Conservation (phyloP, 2,797 vertebrate species). For the Microctenopoma stevenorrisi region DNA sequence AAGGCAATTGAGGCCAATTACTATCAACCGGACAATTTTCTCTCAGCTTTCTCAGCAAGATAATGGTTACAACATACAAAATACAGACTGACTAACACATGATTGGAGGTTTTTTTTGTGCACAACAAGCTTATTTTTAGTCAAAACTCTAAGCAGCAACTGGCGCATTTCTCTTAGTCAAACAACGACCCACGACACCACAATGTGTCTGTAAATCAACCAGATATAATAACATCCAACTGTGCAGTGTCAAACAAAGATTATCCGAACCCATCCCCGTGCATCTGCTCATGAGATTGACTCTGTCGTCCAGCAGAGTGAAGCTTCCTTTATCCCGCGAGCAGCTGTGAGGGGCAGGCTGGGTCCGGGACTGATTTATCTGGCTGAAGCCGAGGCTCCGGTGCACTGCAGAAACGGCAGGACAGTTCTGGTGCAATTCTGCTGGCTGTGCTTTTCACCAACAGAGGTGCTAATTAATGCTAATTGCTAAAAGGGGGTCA, state of each 20-base stretch:
- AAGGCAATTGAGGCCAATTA: constrained; percentile 5
- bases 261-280: constrained; percentile 46
- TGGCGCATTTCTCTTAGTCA: no score
- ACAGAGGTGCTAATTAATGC: constrained; percentile 79
- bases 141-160: no score
- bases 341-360: constrained; percentile 49
- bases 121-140: no score
- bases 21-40: background rate
- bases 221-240: constrained; percentile 45
- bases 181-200: background rate
- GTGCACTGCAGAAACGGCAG: constrained; percentile 47
- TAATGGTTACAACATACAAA: background rate
- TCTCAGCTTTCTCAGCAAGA: constrained; percentile 14
- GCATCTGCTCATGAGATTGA: constrained; percentile 48
- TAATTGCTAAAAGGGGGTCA: constrained; percentile 73
- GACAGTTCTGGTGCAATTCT: constrained; percentile 63
- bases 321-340: constrained; percentile 41
- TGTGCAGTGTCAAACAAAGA: constrained; percentile 48
- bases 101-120: background rate
- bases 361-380: constrained; percentile 47
- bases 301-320: constrained; percentile 48
- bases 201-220: constrained; percentile 32
- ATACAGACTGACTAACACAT: constrained; percentile 4
- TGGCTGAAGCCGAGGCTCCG: constrained; percentile 55
- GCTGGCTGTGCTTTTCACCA: constrained; percentile 65